Percentiles rank a stretch among this genome's conserved stretches.
Evolutionary conservation across 1,140 invertebrate species (phyloP).

Genomic region (Anastrepha obliqua): DNA sequence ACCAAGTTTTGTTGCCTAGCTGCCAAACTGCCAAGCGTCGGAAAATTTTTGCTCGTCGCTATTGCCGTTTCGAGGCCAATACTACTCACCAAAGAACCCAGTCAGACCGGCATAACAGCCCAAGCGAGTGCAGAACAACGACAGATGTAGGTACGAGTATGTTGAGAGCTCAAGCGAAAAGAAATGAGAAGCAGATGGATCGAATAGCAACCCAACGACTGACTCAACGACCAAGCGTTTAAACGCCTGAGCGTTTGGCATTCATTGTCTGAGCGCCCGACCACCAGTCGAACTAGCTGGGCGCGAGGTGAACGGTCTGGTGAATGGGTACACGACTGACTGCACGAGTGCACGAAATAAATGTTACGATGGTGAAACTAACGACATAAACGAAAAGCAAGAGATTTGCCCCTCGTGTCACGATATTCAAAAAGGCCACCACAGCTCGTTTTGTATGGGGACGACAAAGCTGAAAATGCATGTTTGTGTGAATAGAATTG

Average conservation of each 20-base stretch:
- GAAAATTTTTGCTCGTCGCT: slow-evolving; percentile 13
- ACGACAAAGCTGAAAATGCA: background rate
- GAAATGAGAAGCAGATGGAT: slow-evolving; percentile 14
- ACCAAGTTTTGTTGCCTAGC: slow-evolving; percentile 25
- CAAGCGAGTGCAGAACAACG: background rate
- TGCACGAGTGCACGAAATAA: too few relatives aligned
- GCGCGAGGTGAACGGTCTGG: slow-evolving; percentile 28
- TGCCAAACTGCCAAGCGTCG: slow-evolving; percentile 23
- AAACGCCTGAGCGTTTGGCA: background rate
- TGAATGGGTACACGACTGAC: slow-evolving; percentile 1
- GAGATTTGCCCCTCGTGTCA: slow-evolving; percentile 23
- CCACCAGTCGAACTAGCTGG: background rate
- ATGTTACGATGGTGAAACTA: background rate
- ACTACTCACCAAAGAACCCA: slow-evolving; percentile 41
- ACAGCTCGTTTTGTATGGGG: background rate
- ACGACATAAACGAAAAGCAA: background rate
- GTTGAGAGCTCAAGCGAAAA: slow-evolving; percentile 18
- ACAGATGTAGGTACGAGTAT: background rate
- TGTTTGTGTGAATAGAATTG: background rate
- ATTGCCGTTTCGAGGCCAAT: slow-evolving; percentile 38
- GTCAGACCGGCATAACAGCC: slow-evolving; percentile 33
- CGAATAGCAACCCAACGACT: slow-evolving; percentile 39
- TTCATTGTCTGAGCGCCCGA: background rate
- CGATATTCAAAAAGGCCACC: background rate
- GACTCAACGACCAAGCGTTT: background rate